Evolutionary conservation across 2,113 vertebrate genomes (phyloP).

Genomic region (Sardina pilchardus): DNA sequence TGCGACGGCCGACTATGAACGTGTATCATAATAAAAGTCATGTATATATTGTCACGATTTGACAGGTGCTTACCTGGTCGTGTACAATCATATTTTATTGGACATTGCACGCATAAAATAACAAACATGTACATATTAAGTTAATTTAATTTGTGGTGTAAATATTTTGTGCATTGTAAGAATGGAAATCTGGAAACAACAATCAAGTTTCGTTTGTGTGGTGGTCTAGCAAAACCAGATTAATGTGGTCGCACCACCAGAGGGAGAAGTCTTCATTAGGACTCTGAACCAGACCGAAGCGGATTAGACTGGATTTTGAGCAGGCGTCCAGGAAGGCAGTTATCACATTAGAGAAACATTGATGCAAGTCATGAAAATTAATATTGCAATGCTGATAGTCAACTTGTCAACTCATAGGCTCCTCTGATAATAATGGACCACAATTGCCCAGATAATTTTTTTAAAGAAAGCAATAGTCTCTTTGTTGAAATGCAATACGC

Average conservation of each 20-base stretch:
- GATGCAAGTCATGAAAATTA: neutral
- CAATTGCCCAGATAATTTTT: neutral
- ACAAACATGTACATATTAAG: neutral
- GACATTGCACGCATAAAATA: neutral
- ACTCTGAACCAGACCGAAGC: slow-evolving; percentile 38
- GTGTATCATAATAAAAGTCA: slow-evolving; percentile 7
- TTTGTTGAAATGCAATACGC: neutral
- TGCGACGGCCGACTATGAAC: neutral
- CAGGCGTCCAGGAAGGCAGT: neutral
- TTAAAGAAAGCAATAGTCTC: neutral
- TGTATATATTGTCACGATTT: neutral
- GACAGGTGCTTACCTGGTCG: neutral
- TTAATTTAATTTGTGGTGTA: neutral
- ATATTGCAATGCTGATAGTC: neutral
- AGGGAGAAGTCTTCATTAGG: slow-evolving; percentile 40
- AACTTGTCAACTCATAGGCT: neutral
- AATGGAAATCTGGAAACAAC: neutral
- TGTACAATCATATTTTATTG: neutral
- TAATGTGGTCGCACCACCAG: slow-evolving; percentile 36
- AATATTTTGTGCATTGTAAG: neutral
- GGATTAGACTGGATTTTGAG: slow-evolving; percentile 40
- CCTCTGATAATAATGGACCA: neutral
- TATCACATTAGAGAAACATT: neutral
- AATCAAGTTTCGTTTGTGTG: slow-evolving; percentile 44
- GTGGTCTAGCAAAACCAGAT: slow-evolving; percentile 38